Percentiles rank a stretch among this genome's conserved stretches.
These are phyloP conservation scores for Ditula angustiorana DNA, from an alignment of 2,888 invertebrate species.

Conservation along the genomic window DNA sequence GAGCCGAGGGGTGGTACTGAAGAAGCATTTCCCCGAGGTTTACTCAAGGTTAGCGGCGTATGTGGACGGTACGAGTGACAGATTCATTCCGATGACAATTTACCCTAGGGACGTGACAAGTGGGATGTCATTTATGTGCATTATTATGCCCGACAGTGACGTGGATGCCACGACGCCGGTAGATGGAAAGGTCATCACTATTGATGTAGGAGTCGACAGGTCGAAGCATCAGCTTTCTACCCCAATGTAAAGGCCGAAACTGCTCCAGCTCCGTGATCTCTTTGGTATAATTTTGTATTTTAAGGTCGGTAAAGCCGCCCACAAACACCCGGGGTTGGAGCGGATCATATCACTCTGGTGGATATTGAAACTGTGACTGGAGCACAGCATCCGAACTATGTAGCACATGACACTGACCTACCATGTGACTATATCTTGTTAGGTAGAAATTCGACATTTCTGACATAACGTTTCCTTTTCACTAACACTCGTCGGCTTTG, in stretches of 20 bases:
- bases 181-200: constrained; percentile 85
- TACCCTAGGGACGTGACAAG: constrained; percentile 93
- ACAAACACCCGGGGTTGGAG: too few species aligned
- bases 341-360: too few species aligned
- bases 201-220: constrained; percentile 86
- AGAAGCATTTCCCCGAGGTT: constrained; percentile 95
- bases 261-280: background rate
- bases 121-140: constrained; percentile 95
- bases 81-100: constrained; percentile 94
- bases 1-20: constrained; percentile 91
- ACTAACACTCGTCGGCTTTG: too few species aligned
- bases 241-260: constrained; percentile 70
- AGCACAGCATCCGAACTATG: too few species aligned
- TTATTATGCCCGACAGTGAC: constrained; percentile 95
- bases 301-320: too few species aligned
- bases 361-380: too few species aligned
- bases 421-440: too few species aligned
- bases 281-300: too few species aligned
- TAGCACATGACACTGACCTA: too few species aligned
- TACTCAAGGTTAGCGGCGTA: constrained; percentile 92
- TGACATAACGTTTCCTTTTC: too few species aligned
- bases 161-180: constrained; percentile 86
- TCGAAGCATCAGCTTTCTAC: constrained; percentile 81
- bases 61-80: constrained; percentile 91
- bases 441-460: too few species aligned